A percentile compares a stretch with the other conserved stretches of the same genome.
These are phyloP conservation scores for human (Homo sapiens) DNA, from an alignment of 2,113 vertebrate genomes.

Conservation along the genomic window GRCh38 chrY:24255501-24256000, in stretches of 20 bases:
- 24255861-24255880: background rate
- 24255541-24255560: constrained; percentile 14
- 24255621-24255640: rapidly evolving
- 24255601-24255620: background rate
- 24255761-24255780: background rate
- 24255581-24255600: background rate
- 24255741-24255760: background rate
- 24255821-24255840: background rate
- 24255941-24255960: background rate
- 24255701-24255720: background rate
- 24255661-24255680: background rate
- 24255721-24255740: background rate
- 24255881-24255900: background rate
- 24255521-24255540: constrained; percentile 55
- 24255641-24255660: rapidly evolving
- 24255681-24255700: background rate
- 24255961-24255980: constrained; percentile 12
- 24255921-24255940: background rate
- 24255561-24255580: background rate
- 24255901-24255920: too few species aligned
- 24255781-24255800: background rate
- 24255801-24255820: background rate
- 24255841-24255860: background rate
- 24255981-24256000: background rate
- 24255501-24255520: constrained; percentile 34